These are phyloP conservation scores for Eupleurogrammus muticus DNA, from an alignment of 2,797 vertebrate genomes.

Conservation along the genomic window DNA sequence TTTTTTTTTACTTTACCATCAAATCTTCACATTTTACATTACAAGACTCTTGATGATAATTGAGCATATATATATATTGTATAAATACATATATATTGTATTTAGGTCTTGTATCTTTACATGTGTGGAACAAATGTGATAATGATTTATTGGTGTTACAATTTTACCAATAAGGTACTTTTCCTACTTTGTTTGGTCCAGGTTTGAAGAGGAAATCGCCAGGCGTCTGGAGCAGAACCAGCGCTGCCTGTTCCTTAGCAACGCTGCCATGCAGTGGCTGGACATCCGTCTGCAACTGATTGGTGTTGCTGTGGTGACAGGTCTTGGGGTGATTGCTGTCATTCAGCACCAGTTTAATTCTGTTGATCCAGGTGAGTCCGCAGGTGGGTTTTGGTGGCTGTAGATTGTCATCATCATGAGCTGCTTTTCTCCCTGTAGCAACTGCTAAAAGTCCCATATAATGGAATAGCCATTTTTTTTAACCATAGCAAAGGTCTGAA, in stretches of 20 bases:
- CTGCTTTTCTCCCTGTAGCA: not conserved
- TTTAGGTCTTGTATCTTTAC: too few relatives aligned
- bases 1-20: too few relatives aligned
- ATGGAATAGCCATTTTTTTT: too few relatives aligned
- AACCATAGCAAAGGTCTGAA: too few relatives aligned
- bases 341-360: slow-evolving; percentile 88
- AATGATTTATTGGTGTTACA: too few relatives aligned
- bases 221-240: slow-evolving; percentile 91
- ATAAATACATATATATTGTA: too few relatives aligned
- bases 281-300: slow-evolving; percentile 98
- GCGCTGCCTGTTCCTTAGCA: slow-evolving; percentile 92
- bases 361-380: slow-evolving; percentile 89
- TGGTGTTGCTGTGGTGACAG: slow-evolving; percentile 89
- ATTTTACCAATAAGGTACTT: too few relatives aligned
- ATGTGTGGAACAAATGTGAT: too few relatives aligned
- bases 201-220: slow-evolving; percentile 91
- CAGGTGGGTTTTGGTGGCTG: not conserved
- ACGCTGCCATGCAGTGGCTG: slow-evolving; percentile 91
- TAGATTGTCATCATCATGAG: too few relatives aligned
- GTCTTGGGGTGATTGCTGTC: slow-evolving; percentile 89
- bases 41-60: too few relatives aligned
- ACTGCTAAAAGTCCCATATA: not conserved
- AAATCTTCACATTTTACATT: too few relatives aligned
- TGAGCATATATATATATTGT: too few relatives aligned
- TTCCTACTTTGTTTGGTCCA: slow-evolving; percentile 55